Base-by-base conservation (phyloP, 2,888 invertebrate genomes). In the Mactromeris polynyma region DNA sequence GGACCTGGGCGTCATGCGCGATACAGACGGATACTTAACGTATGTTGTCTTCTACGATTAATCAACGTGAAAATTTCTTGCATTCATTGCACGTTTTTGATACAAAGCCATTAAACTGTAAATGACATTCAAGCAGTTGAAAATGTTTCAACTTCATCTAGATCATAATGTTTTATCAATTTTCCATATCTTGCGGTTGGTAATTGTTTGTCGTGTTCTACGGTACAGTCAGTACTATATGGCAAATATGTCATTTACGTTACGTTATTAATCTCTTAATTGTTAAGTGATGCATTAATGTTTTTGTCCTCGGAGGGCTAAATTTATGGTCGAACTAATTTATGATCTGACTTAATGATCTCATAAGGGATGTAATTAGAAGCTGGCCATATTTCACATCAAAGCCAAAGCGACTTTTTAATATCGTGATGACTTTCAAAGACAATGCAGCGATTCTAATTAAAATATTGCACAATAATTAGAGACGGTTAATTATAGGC, bases 261-360 rank as follows among this genome's bases (percentile, higher is more conserved):
- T 33, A 36, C 36, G 19, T 77, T 40, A 36, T 77, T 77, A 77
- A 77, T 77, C 77, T 77, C 38, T 36, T 77, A 7, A 38, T 38
- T 77, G 77, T 36, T 77, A 77, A 77, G 6, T 77, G 77, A 77
- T 26, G 77, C 77, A n/a, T 21, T 21, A 36, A 69, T n/a, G 14
- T 64, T 64, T 64, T 64, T 40, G 77, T 40, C 77, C 38, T 21
- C 77, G 26, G 40, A 40, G 77, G 77, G 77, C 77, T 77, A 36
- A 40, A 38, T 77, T 77, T n/a, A 77, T 77, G 21, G 77, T 40
- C 40, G 38, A 36, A 77, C 77, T 38, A 77, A 64, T 64, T 77
- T 77, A 77, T 17, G n/a, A 77, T 36, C 77, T 77, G 11, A 6
- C 4, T 2, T 77, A 26, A 77, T 77, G 77, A 77, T 77, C 4